Conservation (phyloP, 1,140 invertebrate genomes). For the Leptinotarsa lineolata region DNA sequence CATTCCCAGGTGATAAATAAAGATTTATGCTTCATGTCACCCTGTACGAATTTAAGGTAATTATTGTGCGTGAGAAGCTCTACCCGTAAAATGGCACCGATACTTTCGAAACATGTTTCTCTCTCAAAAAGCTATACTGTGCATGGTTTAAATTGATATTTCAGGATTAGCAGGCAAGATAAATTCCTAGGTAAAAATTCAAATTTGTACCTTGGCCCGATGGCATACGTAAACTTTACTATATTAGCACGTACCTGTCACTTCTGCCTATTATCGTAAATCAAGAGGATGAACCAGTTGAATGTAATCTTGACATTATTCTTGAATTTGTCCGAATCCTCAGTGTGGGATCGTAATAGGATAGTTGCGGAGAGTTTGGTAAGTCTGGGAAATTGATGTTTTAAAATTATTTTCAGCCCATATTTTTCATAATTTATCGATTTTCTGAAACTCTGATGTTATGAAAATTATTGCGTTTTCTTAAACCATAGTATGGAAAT, state of each 20-base stretch:
- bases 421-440: no score
- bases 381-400: no score
- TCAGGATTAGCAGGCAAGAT: background rate
- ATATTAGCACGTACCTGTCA: background rate
- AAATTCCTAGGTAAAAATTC: background rate
- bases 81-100: background rate
- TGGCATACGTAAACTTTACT: background rate
- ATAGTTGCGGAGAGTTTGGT: no score
- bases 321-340: no score
- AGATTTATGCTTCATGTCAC: background rate
- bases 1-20: no score
- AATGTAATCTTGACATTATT: background rate
- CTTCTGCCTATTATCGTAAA: background rate
- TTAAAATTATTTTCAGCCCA: no score
- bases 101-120: background rate
- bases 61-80: background rate
- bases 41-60: background rate
- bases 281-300: background rate
- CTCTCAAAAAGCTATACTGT: background rate
- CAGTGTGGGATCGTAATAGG: no score
- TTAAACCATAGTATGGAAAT: no score
- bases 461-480: no score
- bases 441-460: no score
- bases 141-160: background rate
- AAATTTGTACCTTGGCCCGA: background rate